These are phyloP conservation scores for Scolopax mira DNA, from an alignment of 2,113 vertebrate genomes.

Conservation along the genomic window DNA sequence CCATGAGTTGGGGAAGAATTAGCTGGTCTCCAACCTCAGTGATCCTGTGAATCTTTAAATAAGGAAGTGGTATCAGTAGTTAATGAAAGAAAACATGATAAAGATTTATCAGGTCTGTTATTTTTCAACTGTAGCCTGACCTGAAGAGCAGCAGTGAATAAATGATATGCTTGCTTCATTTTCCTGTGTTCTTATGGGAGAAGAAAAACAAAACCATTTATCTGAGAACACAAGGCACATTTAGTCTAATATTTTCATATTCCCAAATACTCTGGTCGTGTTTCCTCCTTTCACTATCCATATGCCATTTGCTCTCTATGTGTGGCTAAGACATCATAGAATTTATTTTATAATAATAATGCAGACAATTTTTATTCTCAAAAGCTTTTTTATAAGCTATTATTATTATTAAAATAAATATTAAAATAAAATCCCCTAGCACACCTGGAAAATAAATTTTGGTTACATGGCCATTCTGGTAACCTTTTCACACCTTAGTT, in stretches of 20 bases:
- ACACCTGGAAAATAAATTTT: background rate
- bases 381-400: background rate
- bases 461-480: background rate
- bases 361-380: constrained; percentile 5
- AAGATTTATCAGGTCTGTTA: background rate
- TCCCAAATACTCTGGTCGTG: background rate
- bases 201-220: background rate
- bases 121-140: background rate
- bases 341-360: background rate
- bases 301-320: background rate
- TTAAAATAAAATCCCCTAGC: background rate
- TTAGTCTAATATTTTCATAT: background rate
- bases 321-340: background rate
- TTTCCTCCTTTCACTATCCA: background rate
- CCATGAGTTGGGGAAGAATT: background rate
- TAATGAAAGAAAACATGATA: background rate
- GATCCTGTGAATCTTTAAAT: background rate
- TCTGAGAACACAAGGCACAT: background rate
- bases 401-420: background rate
- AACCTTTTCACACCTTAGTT: background rate
- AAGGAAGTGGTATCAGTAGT: background rate
- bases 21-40: background rate
- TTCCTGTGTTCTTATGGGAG: background rate
- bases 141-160: background rate
- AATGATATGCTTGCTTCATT: background rate